phyloP scores from a whole-genome alignment of 2,888 invertebrate species.

The Ceraclea dissimilis region DNA sequence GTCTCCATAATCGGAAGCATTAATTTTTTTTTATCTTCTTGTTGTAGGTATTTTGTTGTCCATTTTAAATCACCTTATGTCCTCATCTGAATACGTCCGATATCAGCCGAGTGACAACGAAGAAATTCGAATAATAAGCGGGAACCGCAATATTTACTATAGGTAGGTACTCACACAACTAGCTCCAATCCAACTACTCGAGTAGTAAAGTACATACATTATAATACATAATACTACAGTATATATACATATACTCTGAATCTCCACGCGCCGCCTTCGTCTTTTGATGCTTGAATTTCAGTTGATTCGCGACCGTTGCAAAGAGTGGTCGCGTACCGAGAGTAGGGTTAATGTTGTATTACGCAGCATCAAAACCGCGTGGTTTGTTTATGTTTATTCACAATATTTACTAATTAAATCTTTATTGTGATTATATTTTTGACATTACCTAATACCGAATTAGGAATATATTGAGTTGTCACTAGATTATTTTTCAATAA shows the following conservation, averaged over 20 bases:
- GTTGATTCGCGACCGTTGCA: constrained; percentile 17
- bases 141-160: neutral
- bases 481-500: neutral
- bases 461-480: neutral
- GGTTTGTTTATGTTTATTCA: constrained; percentile 20
- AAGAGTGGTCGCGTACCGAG: constrained; percentile 19
- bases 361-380: constrained; percentile 22
- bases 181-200: neutral
- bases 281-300: constrained; percentile 9
- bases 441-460: neutral
- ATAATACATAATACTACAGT: neutral
- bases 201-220: neutral
- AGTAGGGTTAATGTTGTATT: constrained; percentile 3
- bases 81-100: neutral
- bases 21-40: too few species aligned
- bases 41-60: too few species aligned
- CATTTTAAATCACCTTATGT: too few species aligned
- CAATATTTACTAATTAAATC: constrained; percentile 10
- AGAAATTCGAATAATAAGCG: constrained; percentile 1
- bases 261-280: constrained; percentile 10
- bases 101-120: neutral
- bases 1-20: too few species aligned
- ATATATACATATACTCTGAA: neutral
- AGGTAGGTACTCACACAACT: neutral
- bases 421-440: neutral